Base-by-base conservation (phyloP, 2,797 vertebrate species). In the Chanos chanos region DNA sequence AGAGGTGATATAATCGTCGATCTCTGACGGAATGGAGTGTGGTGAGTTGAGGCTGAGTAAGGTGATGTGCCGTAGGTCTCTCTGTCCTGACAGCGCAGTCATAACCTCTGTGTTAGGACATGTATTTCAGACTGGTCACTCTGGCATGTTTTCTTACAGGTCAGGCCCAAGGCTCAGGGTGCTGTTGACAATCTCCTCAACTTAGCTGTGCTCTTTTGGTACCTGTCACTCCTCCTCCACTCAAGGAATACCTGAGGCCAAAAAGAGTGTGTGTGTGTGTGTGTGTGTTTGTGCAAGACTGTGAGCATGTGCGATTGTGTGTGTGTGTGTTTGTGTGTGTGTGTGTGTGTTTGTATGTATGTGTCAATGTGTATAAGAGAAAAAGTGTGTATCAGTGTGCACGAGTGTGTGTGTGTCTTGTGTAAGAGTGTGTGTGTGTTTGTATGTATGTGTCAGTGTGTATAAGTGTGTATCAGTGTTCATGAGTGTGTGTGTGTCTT, bases 161-260 rank as follows among this genome's bases (percentile, higher is more conserved):
- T n/a, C n/a, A n/a, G n/a, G n/a, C n/a, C n/a, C n/a, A n/a, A n/a
- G n/a, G n/a, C n/a, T n/a, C n/a, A 31, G n/a, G 15, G 43, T 53
- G 37, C 24, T 24, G 2, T 24, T 40, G 41, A 47, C 36, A 40
- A 36, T 39, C 59, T 34, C 37, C 27, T 58, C 48, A 45, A 12
- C 13, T 15, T 25, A 47, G 22, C 9, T 27, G 30, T 28, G 43
- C 41, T 56, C 21, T 15, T 16, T 18, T 39, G 16, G 19, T 41
- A 34, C 49, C 41, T 66, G 59, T 44, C 64, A 41, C 10, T 41
- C 4, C 47, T 45, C 36, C 39, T 71, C 18, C 57, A 48, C 51
- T 24, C 10, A 31, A 37, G 37, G 12, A 9, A 18, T 9, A 47
- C 22, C 34, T 30, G 19, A 37, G 66, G 54, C 41, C 27, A 37